These are phyloP conservation scores for Gari tellinella DNA, from an alignment of 2,888 invertebrate genomes.

Conservation along the genomic window DNA sequence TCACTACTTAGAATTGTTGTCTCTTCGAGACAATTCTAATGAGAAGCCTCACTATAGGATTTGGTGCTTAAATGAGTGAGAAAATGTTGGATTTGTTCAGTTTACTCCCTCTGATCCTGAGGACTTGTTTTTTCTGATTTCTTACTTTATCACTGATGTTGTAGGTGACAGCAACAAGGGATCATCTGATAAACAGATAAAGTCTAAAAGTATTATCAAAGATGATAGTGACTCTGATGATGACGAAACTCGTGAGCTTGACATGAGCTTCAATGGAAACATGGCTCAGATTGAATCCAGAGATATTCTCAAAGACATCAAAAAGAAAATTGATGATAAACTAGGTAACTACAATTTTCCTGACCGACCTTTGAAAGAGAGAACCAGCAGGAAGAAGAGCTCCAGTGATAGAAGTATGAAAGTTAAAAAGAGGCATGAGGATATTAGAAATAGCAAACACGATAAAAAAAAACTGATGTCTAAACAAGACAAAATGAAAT, in stretches of 20 bases:
- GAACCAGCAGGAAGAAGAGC: constrained; percentile 18
- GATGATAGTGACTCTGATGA: constrained; percentile 43
- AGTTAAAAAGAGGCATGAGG: constrained; percentile 1
- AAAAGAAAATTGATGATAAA: constrained; percentile 60
- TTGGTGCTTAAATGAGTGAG: too few relatives aligned
- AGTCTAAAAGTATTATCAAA: constrained; percentile 45
- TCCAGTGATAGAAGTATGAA: constrained; percentile 8
- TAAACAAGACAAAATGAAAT: constrained; percentile 43
- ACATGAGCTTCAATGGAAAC: constrained; percentile 24
- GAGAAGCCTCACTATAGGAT: too few relatives aligned
- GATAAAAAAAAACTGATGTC: constrained; percentile 20
- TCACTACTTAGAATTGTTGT: too few relatives aligned
- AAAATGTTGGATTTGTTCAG: too few relatives aligned
- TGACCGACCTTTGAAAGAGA: constrained; percentile 50
- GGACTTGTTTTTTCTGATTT: background rate
- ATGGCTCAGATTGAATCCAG: constrained; percentile 36
- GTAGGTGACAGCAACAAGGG: constrained; percentile 23
- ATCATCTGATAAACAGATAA: constrained; percentile 37
- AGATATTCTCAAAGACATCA: constrained; percentile 47
- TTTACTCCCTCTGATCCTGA: too few relatives aligned
- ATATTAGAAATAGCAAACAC: constrained; percentile 13
- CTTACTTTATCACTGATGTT: constrained; percentile 12
- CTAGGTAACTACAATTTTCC: constrained; percentile 52
- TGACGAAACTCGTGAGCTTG: constrained; percentile 24
- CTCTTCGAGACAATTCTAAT: too few relatives aligned